Evolutionary conservation across 2,888 invertebrate genomes (phyloP).

Genomic region (Dynastes hyllus): DNA sequence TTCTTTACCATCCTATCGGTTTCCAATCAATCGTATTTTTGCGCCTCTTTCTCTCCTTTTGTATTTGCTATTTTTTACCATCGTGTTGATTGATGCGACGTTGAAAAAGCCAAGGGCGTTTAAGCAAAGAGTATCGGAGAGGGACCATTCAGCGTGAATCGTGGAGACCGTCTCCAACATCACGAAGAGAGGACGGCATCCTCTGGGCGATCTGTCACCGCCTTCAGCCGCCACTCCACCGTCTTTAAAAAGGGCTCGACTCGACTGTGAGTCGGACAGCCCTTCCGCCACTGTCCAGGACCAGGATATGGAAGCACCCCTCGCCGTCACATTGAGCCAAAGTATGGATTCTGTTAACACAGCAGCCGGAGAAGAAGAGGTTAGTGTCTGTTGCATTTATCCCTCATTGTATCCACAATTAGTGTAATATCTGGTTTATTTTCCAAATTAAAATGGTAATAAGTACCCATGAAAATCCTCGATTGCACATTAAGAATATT

Average conservation of each 20-base stretch:
- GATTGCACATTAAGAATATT: no score
- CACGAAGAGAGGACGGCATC: conserved; percentile 71
- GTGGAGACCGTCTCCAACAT: conserved; percentile 71
- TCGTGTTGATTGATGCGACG: conserved; percentile 23
- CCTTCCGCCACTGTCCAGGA: conserved; percentile 65
- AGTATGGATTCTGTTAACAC: conserved; percentile 99
- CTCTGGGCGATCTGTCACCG: conserved; percentile 69
- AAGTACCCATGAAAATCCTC: no score
- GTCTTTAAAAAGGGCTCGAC: conserved; percentile 69
- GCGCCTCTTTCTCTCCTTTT: conserved; percentile 7
- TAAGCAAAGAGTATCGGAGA: conserved; percentile 6
- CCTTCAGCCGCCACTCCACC: conserved; percentile 68
- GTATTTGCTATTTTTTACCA: conserved; percentile 35
- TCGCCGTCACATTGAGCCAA: conserved; percentile 89
- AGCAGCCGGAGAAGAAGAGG: conserved; percentile 97
- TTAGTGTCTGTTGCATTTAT: conserved; percentile 71
- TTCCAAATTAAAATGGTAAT: no score
- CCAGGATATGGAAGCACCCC: conserved; percentile 79
- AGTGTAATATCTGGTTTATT: no score
- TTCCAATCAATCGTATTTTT: neutral
- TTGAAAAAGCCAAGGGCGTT: conserved; percentile 20
- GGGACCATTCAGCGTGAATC: conserved; percentile 66
- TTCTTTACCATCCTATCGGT: neutral
- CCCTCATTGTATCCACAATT: no score
- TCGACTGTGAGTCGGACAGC: conserved; percentile 58